Conservation (phyloP, 2,888 invertebrate species). For the Ceramica pisi region DNA sequence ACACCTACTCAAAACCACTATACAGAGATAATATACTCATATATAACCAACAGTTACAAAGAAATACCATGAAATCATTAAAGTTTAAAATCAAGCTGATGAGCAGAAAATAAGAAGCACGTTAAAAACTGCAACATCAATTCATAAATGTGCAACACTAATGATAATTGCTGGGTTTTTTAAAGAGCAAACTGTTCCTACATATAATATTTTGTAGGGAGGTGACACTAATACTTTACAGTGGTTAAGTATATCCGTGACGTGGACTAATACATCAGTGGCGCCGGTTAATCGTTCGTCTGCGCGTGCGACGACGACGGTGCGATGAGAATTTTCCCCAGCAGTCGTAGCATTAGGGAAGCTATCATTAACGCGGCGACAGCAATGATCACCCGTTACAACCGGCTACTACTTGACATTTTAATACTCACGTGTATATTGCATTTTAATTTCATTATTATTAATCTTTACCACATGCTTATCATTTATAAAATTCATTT, state of each 20-base stretch:
- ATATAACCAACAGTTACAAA: slow-evolving; percentile 2
- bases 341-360: slow-evolving; percentile 84
- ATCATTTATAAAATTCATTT: slow-evolving; percentile 34
- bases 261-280: slow-evolving; percentile 85
- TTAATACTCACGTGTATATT: slow-evolving; percentile 72
- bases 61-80: background rate
- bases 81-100: background rate
- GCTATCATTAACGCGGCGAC: slow-evolving; percentile 88
- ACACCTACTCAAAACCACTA: slow-evolving; percentile 3
- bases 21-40: background rate
- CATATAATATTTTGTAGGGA: slow-evolving; percentile 59
- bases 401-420: slow-evolving; percentile 75
- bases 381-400: slow-evolving; percentile 80
- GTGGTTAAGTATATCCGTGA: slow-evolving; percentile 81
- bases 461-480: slow-evolving; percentile 43
- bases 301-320: slow-evolving; percentile 85
- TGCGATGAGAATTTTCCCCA: slow-evolving; percentile 86
- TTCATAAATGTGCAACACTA: slow-evolving; percentile 22
- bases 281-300: slow-evolving; percentile 86
- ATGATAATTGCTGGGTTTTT: slow-evolving; percentile 48
- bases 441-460: slow-evolving; percentile 72
- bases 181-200: slow-evolving; percentile 40
- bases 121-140: slow-evolving; percentile 20
- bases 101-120: slow-evolving; percentile 8
- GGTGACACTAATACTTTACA: slow-evolving; percentile 75